Evolutionary conservation across 2,113 vertebrate genomes (phyloP).

Genomic region (Chelonoidis abingdonii): DNA sequence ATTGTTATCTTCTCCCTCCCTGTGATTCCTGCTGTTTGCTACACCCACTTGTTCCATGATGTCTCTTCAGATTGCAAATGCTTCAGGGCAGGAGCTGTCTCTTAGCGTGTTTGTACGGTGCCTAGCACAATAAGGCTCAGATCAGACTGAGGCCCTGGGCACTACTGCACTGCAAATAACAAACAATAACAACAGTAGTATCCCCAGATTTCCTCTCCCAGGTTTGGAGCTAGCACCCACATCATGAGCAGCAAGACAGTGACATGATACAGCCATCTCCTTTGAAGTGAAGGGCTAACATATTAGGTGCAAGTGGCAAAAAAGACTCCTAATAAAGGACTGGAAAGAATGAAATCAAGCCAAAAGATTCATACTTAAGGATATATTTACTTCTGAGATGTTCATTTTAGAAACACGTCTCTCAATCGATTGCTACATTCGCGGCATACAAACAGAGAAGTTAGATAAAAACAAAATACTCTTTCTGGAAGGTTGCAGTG

Average conservation of each 20-base stretch:
- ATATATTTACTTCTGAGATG: background rate
- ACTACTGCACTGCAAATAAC: fast-evolving
- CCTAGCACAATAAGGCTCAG: background rate
- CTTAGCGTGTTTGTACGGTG: background rate
- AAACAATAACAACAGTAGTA: background rate
- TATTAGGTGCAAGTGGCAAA: background rate
- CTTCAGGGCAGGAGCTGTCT: background rate
- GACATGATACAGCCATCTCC: fast-evolving
- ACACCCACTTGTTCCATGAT: background rate
- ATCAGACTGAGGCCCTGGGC: background rate
- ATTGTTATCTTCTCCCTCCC: background rate
- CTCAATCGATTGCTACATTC: background rate
- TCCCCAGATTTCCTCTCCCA: background rate
- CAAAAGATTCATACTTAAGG: background rate
- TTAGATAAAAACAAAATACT: background rate
- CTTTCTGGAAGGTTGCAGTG: background rate
- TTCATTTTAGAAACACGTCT: background rate
- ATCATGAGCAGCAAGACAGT: fast-evolving
- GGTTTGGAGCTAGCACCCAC: fast-evolving
- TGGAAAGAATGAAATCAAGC: background rate
- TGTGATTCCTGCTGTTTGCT: background rate
- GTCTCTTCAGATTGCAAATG: background rate
- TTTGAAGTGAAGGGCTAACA: background rate
- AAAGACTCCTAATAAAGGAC: fast-evolving
- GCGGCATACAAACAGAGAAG: background rate